Base-by-base conservation (phyloP, 2,888 invertebrate genomes). In the Anoncus sp. region DNA sequence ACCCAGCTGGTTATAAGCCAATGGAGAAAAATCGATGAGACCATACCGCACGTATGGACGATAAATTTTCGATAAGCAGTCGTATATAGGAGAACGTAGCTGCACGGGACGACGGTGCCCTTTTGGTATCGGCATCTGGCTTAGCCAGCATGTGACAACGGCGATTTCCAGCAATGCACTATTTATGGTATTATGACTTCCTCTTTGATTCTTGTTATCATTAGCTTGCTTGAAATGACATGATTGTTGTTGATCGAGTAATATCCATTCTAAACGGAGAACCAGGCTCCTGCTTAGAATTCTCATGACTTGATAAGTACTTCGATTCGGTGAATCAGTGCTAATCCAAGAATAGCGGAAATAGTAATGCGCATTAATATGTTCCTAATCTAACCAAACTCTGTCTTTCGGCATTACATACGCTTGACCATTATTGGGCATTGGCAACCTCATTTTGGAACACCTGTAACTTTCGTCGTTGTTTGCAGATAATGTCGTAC, bases 11-110 rank as follows among this genome's bases (percentile, higher is more conserved):
- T 77, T 77, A n/a, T n/a, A 80, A 82, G 72, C 74, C 83, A 82
- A 83, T 82, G 79, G 81, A 81, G 83, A 84, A 79, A 81, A 84
- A 86, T 86, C 86, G 86, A 85, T 84, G 75, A 81, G 49, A 77
- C 16, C 51, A 59, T 18, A 55, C 12, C 81, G 83, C 80, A 82
- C 85, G 84, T 84, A 81, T 83, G 77, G 73, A 62, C 82, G 86
- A 88, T 88, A 86, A 87, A 45, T 16, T 10, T n/a, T 16, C 35
- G 55, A 35, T 55, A 31, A 55, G 27, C 31, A 35, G 35, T 35
- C 55, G 3, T 55, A 55, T 35, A 16, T 35, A 16, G 35, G 55
- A 31, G 31, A 35, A 35, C 55, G 35, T 35, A 55, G 16, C 27
- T n/a, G n/a, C 31, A 14, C 55, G 14, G 22, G 14, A 4, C 47